phyloP scores from a whole-genome alignment of 2,113 vertebrate genomes.

The Eolophus roseicapilla region DNA sequence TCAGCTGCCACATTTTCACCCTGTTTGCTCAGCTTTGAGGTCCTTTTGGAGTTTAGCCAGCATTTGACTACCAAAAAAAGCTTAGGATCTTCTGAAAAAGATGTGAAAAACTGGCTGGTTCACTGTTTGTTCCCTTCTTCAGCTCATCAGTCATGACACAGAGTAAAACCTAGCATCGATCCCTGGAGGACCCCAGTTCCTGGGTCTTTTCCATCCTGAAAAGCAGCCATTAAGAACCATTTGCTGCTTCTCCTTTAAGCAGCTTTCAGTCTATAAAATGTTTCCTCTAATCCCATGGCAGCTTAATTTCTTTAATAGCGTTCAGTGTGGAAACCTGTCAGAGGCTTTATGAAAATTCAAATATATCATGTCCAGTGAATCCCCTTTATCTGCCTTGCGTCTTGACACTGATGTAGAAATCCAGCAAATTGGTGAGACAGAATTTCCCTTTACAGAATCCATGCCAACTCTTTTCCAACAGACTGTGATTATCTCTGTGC shows the following conservation, averaged over 20 bases:
- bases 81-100: background rate
- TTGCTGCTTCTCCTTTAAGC: constrained; percentile 43
- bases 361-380: constrained; percentile 10
- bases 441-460: constrained; percentile 13
- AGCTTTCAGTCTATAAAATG: background rate
- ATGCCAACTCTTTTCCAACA: background rate
- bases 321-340: background rate
- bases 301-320: constrained; percentile 51
- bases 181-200: background rate
- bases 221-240: constrained; percentile 11
- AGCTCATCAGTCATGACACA: background rate
- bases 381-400: constrained; percentile 9
- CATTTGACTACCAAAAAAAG: background rate
- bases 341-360: constrained; percentile 39
- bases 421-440: background rate
- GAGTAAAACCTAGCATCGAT: background rate
- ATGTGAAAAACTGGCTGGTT: background rate
- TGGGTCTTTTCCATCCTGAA: background rate
- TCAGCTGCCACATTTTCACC: background rate
- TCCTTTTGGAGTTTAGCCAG: background rate
- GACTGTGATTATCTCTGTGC: background rate
- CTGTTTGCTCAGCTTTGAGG: constrained; percentile 14
- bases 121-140: background rate
- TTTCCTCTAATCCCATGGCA: constrained; percentile 23
- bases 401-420: constrained; percentile 23